Evolutionary conservation across 23 tunicate genomes (phyloP).

Genomic region (Halocynthia roretzi): DNA sequence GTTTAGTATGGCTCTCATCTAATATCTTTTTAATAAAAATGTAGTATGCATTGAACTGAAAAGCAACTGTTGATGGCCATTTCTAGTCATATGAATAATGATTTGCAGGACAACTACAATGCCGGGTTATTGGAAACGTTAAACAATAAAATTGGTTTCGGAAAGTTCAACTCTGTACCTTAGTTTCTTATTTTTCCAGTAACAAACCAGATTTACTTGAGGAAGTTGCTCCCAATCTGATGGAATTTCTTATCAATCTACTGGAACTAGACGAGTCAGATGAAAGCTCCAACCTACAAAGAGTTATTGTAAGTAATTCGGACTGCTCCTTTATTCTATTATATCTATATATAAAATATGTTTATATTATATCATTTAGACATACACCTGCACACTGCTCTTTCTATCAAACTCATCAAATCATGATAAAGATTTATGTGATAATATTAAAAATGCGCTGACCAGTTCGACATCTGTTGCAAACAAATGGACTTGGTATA

Average conservation of each 20-base stretch:
- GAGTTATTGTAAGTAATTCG: constrained; percentile 27
- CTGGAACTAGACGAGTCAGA: background rate
- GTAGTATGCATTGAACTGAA: too few species aligned
- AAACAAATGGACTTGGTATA: constrained; percentile 76
- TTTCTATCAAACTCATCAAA: constrained; percentile 6
- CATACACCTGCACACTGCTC: constrained; percentile 16
- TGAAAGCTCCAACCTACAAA: constrained; percentile 14
- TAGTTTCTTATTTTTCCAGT: background rate
- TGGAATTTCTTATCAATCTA: constrained; percentile 8
- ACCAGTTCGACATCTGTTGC: constrained; percentile 3
- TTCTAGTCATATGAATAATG: too few species aligned
- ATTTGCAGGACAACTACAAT: too few species aligned
- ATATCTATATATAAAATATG: too few species aligned
- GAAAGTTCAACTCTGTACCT: background rate
- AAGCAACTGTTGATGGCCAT: too few species aligned
- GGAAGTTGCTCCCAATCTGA: background rate
- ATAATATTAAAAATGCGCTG: background rate
- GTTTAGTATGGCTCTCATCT: too few species aligned
- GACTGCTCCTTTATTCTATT: background rate
- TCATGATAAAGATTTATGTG: background rate
- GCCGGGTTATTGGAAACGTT: too few species aligned
- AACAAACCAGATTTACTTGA: constrained; percentile 2
- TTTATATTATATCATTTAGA: background rate
- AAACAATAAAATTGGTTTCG: background rate
- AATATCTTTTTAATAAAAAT: too few species aligned